Evolutionary conservation across 2,888 invertebrate genomes (phyloP).

Genomic region (Patella ulyssiponensis): DNA sequence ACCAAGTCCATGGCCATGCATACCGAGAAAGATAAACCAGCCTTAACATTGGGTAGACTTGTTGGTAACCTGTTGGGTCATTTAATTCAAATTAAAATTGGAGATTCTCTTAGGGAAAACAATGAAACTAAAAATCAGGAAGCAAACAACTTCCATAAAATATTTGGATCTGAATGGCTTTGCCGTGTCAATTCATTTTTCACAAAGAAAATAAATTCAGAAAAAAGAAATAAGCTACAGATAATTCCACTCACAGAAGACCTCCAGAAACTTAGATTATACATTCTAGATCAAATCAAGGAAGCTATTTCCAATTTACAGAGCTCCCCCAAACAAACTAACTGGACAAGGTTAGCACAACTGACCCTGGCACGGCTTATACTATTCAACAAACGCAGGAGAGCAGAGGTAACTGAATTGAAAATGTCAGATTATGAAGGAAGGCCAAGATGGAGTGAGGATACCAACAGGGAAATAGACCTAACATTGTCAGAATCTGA

Average conservation of each 20-base stretch:
- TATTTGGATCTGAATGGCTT: conserved; percentile 1
- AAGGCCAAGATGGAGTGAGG: not conserved
- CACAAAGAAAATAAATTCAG: not conserved
- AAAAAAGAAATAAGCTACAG: not conserved
- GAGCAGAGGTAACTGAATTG: not conserved
- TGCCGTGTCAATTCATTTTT: not conserved
- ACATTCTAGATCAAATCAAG: not conserved
- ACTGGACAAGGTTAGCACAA: not conserved
- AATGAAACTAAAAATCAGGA: conserved; percentile 3
- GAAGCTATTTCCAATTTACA: not conserved
- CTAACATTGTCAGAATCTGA: not conserved
- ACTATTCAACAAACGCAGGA: not conserved
- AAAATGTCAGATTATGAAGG: not conserved
- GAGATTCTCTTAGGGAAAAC: not conserved
- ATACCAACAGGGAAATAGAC: not conserved
- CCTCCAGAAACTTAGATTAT: not conserved
- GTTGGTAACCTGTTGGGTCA: not conserved
- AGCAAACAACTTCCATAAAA: not conserved
- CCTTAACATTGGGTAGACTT: not conserved
- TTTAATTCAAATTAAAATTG: not conserved
- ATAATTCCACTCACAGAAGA: not conserved
- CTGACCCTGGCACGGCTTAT: not conserved
- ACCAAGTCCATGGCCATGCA: not conserved
- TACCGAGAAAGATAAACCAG: not conserved
- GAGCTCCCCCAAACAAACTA: not conserved